Evolutionary conservation across 1,140 invertebrate species (phyloP), one percentile per base, ranked within the genome.

Genomic region (Notospermus geniculatus): DNA sequence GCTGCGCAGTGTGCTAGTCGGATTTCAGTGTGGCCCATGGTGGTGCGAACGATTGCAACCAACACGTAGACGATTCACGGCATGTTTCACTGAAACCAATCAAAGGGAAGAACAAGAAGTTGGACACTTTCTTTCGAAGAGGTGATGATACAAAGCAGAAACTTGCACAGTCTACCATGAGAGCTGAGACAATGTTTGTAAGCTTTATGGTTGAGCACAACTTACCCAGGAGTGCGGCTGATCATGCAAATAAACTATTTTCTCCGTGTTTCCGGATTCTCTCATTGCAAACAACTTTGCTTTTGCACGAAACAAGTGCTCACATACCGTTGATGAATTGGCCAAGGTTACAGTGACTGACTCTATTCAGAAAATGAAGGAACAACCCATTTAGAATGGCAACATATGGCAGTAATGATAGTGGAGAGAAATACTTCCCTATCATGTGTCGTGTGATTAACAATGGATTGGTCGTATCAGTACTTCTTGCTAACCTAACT

Each of bases 181-280:
- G n/a, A 9, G 46, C 46, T 7, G 46, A 50, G n/a, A 50, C 46
- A 5, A 5, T 50, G n/a, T 50, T 50, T n/a, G 9, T 19, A 23
- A 27, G n/a, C 19, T 50, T 50, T 27, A 23, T 50, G n/a, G 46
- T 50, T 27, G 46, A 50, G n/a, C 46, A 50, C n/a, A 50, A 50
- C n/a, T 23, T 50, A 23, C 46, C 46, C 4, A 50, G 4, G n/a
- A n/a, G 5, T 50, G 46, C n/a, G 25, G 46, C 46, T 7, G 46
- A 50, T 27, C 46, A 50, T 50, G 46, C 25, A 5, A 27, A 27
- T 9, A 27, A 50, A 50, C 25, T 50, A n/a, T 19, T 27, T 50
- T 4, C 19, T n/a, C 4, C 4, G n/a, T 50, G 46, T 50, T 50
- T n/a, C 46, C 46, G 4, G 46, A 50, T 27, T 23, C 19, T 7